A percentile compares a stretch with the other conserved stretches of the same genome.
phyloP scores from a whole-genome alignment of 2,888 invertebrate species.

The Suillia variegata region DNA sequence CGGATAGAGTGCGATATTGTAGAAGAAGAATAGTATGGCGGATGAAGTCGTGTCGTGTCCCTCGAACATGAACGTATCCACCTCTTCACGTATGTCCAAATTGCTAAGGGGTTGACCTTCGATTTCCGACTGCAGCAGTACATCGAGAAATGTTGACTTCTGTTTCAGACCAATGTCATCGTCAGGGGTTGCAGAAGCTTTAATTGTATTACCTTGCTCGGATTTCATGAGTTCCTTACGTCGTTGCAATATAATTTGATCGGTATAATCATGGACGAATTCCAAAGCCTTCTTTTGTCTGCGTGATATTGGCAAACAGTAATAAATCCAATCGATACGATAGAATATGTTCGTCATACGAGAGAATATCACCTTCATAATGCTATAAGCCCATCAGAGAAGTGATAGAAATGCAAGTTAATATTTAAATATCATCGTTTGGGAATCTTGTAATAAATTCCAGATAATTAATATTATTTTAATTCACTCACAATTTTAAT shows the following conservation, averaged over 20 bases:
- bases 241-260: conserved; percentile 64
- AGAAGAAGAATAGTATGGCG: conserved; percentile 63
- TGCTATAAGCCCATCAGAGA: no score
- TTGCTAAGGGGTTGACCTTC: conserved; percentile 67
- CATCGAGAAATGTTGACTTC: conserved; percentile 72
- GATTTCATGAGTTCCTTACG: conserved; percentile 54
- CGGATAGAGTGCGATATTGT: conserved; percentile 61
- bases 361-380: no score
- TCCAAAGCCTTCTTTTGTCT: no score
- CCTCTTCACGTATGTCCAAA: conserved; percentile 70
- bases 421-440: no score
- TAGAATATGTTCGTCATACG: no score
- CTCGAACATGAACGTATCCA: conserved; percentile 78
- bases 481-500: no score
- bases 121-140: conserved; percentile 67
- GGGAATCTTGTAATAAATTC: no score
- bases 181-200: conserved; percentile 22
- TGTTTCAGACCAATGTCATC: conserved; percentile 65
- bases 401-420: no score
- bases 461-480: no score
- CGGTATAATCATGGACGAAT: conserved; percentile 66
- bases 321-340: no score
- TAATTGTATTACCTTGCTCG: no score
- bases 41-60: conserved; percentile 65
- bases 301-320: no score